Evolutionary conservation across 2,113 vertebrate genomes (phyloP), one percentile per base, ranked within the genome.

Genomic region (Barnardius zonarius): DNA sequence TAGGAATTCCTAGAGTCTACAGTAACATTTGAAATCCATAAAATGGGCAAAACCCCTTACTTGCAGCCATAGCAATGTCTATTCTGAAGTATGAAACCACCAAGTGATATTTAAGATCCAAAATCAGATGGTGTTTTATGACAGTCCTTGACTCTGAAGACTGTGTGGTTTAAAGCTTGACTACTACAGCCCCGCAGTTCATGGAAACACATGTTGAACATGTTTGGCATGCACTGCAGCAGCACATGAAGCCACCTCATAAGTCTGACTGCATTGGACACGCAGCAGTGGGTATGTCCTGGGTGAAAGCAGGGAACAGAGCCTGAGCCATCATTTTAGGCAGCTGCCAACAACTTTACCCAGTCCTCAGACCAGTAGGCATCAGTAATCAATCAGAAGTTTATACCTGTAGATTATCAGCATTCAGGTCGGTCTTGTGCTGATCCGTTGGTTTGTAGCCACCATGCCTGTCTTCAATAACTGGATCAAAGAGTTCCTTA

Each of bases 341-440:
- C 61, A 88, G 39, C 39, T 82, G 39, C 35, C 44, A 76, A 55
- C 24, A 83, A 17, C 52, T 77, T 57, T 11, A 74, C 10, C 49
- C 13, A 63, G 25, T 61, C 25, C 88, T 81, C n/a, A 63, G 20
- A 78, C 10, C 49, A 61, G 27, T 3, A 78, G 25, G 24, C 9
- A 75, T 13, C 81, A 63, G 17, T 74, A 92, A 89, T 6, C 46
- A 23, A 90, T 88, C 52, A 85, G 17, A 74, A 63, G 30, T 78
- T 43, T 62, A 28, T 97, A 99, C 99, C 99, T 99, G 98, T 92
- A 99, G 98, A 97, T 99, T 98, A 80, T 74, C 97, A 6, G 98
- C 30, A 70, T 99, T 98, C 74, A 99, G 97, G 97, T 99, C 99
- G 0, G 99, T 99, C 98, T 99, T 99, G 98, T 99, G 99, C 95